A percentile compares a stretch with the other conserved stretches of the same genome.
Conservation (phyloP, 2,888 invertebrate species). For the Dynastes grantii region DNA sequence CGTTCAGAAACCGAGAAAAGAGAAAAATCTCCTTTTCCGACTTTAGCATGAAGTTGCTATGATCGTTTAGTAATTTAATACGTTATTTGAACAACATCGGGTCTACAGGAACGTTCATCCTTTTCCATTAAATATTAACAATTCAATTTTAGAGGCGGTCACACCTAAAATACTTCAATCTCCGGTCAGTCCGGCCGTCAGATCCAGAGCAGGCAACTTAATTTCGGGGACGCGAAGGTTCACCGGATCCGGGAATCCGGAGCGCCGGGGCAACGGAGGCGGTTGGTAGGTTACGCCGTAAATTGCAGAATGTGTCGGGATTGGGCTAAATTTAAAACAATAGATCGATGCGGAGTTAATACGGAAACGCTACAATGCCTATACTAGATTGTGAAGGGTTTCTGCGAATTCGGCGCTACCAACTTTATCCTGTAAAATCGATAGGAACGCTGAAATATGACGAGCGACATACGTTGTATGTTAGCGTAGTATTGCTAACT, state of each 20-base stretch:
- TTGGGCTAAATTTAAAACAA: slow-evolving; percentile 28
- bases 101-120: background rate
- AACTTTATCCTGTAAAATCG: too few species aligned
- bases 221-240: slow-evolving; percentile 36
- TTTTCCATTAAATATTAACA: slow-evolving; percentile 43
- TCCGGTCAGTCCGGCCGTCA: slow-evolving; percentile 17
- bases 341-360: slow-evolving; percentile 9
- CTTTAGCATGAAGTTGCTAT: background rate
- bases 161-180: slow-evolving; percentile 44
- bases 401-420: background rate
- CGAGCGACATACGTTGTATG: too few species aligned
- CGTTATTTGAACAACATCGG: background rate
- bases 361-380: background rate
- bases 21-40: too few species aligned
- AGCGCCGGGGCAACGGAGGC: background rate
- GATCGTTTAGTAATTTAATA: slow-evolving; percentile 26
- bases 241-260: slow-evolving; percentile 13
- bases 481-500: too few species aligned
- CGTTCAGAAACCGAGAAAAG: too few species aligned
- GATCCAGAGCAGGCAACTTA: slow-evolving; percentile 15
- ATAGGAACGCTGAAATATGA: too few species aligned
- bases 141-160: slow-evolving; percentile 42
- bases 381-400: background rate
- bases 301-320: slow-evolving; percentile 19
- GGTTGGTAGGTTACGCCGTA: background rate